Evolutionary conservation across 2,113 vertebrate species (phyloP).

Genomic region (Numida meleagris): DNA sequence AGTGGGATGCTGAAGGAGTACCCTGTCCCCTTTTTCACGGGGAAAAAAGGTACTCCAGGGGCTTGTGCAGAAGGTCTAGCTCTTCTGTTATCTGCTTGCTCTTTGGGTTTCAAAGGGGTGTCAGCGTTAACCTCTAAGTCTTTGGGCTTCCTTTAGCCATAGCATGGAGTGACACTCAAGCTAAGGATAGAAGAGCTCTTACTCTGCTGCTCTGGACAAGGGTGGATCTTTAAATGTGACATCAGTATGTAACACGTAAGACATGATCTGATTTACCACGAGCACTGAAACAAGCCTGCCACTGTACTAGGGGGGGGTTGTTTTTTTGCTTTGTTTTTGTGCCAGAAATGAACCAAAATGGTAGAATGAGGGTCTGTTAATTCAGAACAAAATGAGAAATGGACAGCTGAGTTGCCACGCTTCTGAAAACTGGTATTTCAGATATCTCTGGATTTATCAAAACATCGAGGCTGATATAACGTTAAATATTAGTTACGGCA

Average conservation of each 20-base stretch:
- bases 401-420: not conserved
- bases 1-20: not conserved
- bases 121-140: not conserved
- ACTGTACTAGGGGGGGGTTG: not conserved
- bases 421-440: not conserved
- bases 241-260: rapidly evolving
- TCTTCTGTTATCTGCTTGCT: not conserved
- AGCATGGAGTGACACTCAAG: not conserved
- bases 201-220: rapidly evolving
- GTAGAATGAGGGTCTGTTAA: not conserved
- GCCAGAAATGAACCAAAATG: not conserved
- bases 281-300: not conserved
- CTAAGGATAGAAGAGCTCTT: not conserved
- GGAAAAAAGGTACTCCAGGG: rapidly evolving
- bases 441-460: not conserved
- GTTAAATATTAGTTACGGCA: not conserved
- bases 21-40: not conserved
- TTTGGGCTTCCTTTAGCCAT: not conserved
- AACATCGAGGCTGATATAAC: not conserved
- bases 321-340: not conserved
- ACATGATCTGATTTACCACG: not conserved
- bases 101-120: not conserved
- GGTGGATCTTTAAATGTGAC: not conserved
- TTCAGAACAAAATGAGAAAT: not conserved
- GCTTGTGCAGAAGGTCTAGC: not conserved